phyloP scores from a whole-genome alignment of 2,797 vertebrate genomes.

The Apogon talboti region DNA sequence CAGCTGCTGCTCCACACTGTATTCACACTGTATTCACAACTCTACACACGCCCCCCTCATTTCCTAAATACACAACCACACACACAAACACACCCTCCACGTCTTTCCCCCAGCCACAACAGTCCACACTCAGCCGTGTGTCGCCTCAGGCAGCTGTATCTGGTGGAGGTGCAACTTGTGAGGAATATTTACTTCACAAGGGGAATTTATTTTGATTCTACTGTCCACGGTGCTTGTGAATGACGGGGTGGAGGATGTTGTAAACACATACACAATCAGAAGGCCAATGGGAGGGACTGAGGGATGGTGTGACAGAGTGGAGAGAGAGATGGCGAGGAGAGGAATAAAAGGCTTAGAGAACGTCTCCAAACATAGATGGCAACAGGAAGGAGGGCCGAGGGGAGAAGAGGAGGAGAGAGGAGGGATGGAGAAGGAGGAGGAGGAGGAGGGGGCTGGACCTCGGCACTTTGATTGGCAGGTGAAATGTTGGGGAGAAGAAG shows the following conservation, averaged over 20 bases:
- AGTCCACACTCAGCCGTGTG: conserved; percentile 13
- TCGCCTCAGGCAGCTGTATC: background rate
- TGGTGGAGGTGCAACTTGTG: conserved; percentile 27
- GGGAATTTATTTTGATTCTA: conserved; percentile 20
- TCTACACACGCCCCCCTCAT: conserved; percentile 45
- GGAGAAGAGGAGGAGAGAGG: conserved; percentile 33
- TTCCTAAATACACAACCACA: conserved; percentile 41
- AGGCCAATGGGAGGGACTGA: conserved; percentile 64
- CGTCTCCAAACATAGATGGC: conserved; percentile 50
- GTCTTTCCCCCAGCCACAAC: background rate
- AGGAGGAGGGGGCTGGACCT: conserved; percentile 38
- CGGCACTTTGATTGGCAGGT: conserved; percentile 49
- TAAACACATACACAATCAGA: conserved; percentile 19
- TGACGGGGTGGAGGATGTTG: background rate
- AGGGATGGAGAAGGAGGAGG: conserved; percentile 26
- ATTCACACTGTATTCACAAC: conserved; percentile 10
- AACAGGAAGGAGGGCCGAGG: conserved; percentile 58
- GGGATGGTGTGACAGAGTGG: conserved; percentile 74
- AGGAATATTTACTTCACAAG: conserved; percentile 25
- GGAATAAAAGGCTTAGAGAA: conserved; percentile 61
- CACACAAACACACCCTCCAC: conserved; percentile 27
- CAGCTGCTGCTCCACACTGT: conserved; percentile 35
- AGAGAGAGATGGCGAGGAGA: conserved; percentile 64
- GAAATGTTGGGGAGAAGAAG: conserved; percentile 14
- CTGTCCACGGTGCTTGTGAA: background rate